A percentile compares a stretch with the other conserved stretches of the same genome.
phyloP scores from a whole-genome alignment of 1,140 invertebrate genomes.

The Lucilia cuprina region DNA sequence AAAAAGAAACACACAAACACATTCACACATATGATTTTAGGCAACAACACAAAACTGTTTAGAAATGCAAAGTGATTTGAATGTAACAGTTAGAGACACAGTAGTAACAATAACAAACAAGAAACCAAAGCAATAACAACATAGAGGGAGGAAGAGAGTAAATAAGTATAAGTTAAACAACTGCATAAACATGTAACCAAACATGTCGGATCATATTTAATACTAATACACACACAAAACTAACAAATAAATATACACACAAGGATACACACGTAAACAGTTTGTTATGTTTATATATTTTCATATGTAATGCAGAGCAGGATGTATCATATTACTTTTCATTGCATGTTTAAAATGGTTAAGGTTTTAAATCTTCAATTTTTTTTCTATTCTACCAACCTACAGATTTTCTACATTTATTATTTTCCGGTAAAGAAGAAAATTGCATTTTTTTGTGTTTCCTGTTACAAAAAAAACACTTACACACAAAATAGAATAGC shows the following conservation, averaged over 20 bases:
- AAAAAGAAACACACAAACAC: neutral
- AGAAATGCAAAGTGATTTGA: conserved; percentile 2
- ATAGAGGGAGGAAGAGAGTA: conserved; percentile 13
- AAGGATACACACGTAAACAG: neutral
- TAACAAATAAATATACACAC: neutral
- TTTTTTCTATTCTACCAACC: neutral
- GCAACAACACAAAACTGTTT: neutral
- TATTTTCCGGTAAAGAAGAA: neutral
- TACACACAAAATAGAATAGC: neutral
- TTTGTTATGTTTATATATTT: neutral
- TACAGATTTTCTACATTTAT: neutral
- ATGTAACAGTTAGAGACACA: neutral
- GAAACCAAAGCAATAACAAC: no score
- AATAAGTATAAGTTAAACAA: neutral
- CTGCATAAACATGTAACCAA: neutral
- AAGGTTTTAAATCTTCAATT: neutral
- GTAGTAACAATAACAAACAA: no score
- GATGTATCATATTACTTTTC: conserved; percentile 12
- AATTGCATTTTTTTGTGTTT: neutral
- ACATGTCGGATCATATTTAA: neutral
- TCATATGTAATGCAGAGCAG: neutral
- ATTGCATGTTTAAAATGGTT: neutral
- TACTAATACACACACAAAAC: neutral
- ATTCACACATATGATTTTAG: neutral
- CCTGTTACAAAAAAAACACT: neutral